phyloP scores from a whole-genome alignment of 2,113 vertebrate genomes.

The Emydocephalus ijimae region DNA sequence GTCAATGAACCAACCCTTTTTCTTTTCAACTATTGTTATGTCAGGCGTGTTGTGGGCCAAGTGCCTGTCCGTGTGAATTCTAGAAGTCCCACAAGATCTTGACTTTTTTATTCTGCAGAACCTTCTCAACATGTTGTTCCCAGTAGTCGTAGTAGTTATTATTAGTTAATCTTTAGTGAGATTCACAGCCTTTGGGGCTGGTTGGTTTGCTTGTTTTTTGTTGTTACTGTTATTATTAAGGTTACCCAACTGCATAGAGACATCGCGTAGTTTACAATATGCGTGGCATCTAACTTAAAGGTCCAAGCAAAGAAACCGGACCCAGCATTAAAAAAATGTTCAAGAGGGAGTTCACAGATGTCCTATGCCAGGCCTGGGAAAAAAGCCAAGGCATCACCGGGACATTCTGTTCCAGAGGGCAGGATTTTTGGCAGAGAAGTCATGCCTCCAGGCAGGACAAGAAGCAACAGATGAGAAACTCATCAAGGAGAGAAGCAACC shows the following conservation, averaged over 20 bases:
- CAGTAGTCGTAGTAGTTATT: no score
- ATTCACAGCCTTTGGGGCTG: no score
- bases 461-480: not conserved
- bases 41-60: no score
- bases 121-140: no score
- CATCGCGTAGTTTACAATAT: not conserved
- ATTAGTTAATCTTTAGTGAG: no score
- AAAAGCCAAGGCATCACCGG: not conserved
- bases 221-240: not conserved
- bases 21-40: no score
- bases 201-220: no score
- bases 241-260: not conserved
- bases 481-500: no score
- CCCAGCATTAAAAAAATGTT: not conserved
- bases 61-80: no score
- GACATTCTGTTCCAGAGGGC: not conserved
- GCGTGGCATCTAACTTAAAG: not conserved
- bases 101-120: no score
- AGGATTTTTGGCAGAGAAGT: not conserved
- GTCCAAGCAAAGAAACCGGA: not conserved
- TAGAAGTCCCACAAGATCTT: no score
- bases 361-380: not conserved
- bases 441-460: not conserved
- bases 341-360: not conserved
- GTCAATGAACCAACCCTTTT: no score